Conservation (phyloP, 2,113 vertebrate genomes). For the Emydura subglobosa region DNA sequence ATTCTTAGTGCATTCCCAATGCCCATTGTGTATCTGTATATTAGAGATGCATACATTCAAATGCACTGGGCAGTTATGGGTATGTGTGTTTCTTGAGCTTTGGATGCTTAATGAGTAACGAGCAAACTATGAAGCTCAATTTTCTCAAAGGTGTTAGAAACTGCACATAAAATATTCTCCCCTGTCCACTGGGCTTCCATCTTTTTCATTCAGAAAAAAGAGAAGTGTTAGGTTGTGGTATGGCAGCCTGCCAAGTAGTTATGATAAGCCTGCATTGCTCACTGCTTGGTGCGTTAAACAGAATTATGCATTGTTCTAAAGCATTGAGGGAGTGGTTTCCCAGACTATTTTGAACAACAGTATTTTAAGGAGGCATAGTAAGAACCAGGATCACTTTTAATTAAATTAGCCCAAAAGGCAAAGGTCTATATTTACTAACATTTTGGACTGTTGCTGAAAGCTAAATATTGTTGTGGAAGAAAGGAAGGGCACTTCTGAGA, state of each 20-base stretch:
- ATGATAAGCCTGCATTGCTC: conserved; percentile 35
- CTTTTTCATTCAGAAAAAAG: conserved; percentile 37
- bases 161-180: conserved; percentile 33
- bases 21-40: not conserved
- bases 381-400: conserved; percentile 39
- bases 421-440: conserved; percentile 36
- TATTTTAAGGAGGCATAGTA: conserved; percentile 56
- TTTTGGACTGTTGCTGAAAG: conserved; percentile 23
- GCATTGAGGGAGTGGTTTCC: conserved; percentile 53
- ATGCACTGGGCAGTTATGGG: conserved; percentile 12
- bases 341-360: conserved; percentile 31
- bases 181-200: conserved; percentile 1
- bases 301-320: conserved; percentile 35
- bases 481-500: conserved; percentile 2
- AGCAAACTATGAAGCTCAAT: not conserved
- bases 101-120: conserved; percentile 21
- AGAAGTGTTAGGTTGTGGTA: conserved; percentile 8
- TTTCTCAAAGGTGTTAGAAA: conserved; percentile 55
- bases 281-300: conserved; percentile 12
- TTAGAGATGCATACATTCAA: conserved; percentile 10
- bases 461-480: not conserved
- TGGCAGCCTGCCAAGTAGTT: conserved; percentile 54
- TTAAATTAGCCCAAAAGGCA: conserved; percentile 59
- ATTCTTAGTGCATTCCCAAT: conserved; percentile 25
- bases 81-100: conserved; percentile 23